A percentile compares a stretch with the other conserved stretches of the same genome.
phyloP scores from a whole-genome alignment of 2,797 vertebrate genomes.

The Smutsia temminckii region DNA sequence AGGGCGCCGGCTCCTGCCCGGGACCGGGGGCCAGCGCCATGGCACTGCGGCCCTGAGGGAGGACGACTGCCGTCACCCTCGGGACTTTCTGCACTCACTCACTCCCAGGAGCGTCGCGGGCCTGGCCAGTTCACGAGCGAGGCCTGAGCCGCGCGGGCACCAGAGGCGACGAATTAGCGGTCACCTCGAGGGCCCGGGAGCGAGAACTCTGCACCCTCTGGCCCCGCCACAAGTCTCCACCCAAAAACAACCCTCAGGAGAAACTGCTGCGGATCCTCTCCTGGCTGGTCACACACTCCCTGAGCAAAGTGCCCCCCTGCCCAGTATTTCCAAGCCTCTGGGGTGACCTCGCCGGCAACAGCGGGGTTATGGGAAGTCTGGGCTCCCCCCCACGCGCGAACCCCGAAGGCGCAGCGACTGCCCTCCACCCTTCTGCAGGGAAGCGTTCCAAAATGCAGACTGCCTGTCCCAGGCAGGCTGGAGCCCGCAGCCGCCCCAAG shows the following conservation, averaged over 20 bases:
- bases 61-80: neutral
- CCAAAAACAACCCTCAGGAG: neutral
- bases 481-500: neutral
- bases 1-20: neutral
- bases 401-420: neutral
- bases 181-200: neutral
- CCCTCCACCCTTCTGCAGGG: neutral
- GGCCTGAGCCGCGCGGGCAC: neutral
- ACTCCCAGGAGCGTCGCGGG: neutral
- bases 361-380: neutral
- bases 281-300: neutral
- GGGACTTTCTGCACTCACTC: neutral
- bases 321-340: neutral
- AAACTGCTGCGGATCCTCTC: neutral
- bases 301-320: neutral
- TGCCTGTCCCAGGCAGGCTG: neutral
- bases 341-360: neutral
- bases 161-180: neutral
- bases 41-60: neutral
- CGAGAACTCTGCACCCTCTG: neutral
- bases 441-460: neutral
- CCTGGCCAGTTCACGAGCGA: neutral
- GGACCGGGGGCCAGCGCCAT: neutral
- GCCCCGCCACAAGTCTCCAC: constrained; percentile 32
- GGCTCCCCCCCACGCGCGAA: neutral